These are phyloP conservation scores for Oryzias sinensis DNA, from an alignment of 2,797 vertebrate genomes.

Conservation along the genomic window DNA sequence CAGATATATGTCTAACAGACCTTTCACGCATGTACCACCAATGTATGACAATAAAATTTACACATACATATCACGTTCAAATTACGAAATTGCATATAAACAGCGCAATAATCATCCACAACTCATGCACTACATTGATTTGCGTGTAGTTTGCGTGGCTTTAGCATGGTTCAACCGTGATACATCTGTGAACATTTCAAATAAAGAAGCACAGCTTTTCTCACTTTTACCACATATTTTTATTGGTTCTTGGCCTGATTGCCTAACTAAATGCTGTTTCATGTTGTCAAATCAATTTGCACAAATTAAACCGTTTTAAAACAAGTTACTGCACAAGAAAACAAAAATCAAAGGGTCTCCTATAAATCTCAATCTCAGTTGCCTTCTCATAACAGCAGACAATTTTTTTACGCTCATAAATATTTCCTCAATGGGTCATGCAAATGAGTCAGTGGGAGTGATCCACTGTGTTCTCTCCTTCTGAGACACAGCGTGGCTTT, in stretches of 20 bases:
- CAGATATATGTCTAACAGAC: too few relatives aligned
- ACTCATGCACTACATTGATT: too few relatives aligned
- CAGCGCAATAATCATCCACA: too few relatives aligned
- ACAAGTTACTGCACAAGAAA: constrained; percentile 47
- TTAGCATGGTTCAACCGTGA: too few relatives aligned
- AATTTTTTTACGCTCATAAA: constrained; percentile 65
- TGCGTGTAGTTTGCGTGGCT: too few relatives aligned
- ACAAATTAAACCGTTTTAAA: constrained; percentile 63
- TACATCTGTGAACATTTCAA: too few relatives aligned
- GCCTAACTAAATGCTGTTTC: constrained; percentile 45
- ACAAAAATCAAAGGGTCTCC: constrained; percentile 28
- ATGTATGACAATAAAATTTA: too few relatives aligned
- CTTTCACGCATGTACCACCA: too few relatives aligned
- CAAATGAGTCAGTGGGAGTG: constrained; percentile 67
- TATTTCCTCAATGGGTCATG: constrained; percentile 73
- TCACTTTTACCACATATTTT: too few relatives aligned
- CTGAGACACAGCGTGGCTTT: constrained; percentile 51
- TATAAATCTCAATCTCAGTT: constrained; percentile 44
- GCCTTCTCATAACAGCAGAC: constrained; percentile 58
- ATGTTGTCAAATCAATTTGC: constrained; percentile 59
- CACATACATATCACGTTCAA: too few relatives aligned
- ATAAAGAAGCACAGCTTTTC: too few relatives aligned
- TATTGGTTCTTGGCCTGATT: constrained; percentile 29
- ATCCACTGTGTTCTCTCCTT: constrained; percentile 64
- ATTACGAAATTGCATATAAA: too few relatives aligned